Percentiles rank a stretch among this genome's conserved stretches.
Conservation (phyloP, 2,888 invertebrate species). For the Drosophila putrida region DNA sequence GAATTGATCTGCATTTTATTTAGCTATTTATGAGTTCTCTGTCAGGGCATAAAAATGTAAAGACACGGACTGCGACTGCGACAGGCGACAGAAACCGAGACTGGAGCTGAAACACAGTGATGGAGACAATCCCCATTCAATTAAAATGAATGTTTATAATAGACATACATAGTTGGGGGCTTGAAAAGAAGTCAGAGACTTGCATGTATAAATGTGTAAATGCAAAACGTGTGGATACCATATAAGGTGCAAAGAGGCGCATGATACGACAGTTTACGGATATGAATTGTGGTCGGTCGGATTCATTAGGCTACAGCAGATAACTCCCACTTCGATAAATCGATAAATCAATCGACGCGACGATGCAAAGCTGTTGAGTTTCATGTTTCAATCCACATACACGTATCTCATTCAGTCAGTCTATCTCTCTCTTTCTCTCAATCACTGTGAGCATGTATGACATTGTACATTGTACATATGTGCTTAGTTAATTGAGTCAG, state of each 20-base stretch:
- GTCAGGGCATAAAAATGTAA: slow-evolving; percentile 22
- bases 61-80: no score
- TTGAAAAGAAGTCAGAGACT: slow-evolving; percentile 1
- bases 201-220: slow-evolving; percentile 41
- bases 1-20: slow-evolving; percentile 29
- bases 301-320: slow-evolving; percentile 43
- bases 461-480: slow-evolving; percentile 5
- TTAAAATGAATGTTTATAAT: slow-evolving; percentile 36
- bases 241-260: slow-evolving; percentile 60
- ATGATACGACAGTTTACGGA: slow-evolving; percentile 50
- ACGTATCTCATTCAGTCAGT: no score
- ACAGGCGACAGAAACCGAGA: not conserved
- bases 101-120: not conserved
- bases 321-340: slow-evolving; percentile 48
- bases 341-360: slow-evolving; percentile 56
- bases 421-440: not conserved
- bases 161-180: slow-evolving; percentile 3
- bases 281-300: slow-evolving; percentile 15
- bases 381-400: slow-evolving; percentile 5
- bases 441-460: slow-evolving; percentile 10
- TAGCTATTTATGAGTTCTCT: slow-evolving; percentile 25
- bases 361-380: slow-evolving; percentile 54
- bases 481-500: slow-evolving; percentile 50
- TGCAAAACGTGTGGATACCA: slow-evolving; percentile 60
- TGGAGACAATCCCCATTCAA: slow-evolving; percentile 39